phyloP scores from a whole-genome alignment of 2,888 invertebrate species.

The Lepidocyrtoides sp. region DNA sequence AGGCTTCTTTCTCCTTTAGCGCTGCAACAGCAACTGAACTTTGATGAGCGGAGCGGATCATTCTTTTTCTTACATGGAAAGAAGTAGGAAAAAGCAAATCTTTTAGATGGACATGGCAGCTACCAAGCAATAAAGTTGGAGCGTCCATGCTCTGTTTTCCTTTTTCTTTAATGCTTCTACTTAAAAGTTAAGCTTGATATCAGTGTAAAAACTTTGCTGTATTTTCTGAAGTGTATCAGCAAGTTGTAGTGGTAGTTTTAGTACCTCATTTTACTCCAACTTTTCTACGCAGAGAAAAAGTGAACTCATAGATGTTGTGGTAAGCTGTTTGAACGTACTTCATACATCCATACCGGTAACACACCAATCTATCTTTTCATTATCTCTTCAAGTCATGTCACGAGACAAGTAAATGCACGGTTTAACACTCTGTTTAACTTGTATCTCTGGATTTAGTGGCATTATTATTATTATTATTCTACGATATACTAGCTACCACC shows the following conservation, averaged over 20 bases:
- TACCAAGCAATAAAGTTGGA: constrained; percentile 62
- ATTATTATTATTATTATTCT: constrained; percentile 50
- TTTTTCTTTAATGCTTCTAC: constrained; percentile 47
- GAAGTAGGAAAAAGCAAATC: constrained; percentile 19
- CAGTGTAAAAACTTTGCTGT: neutral
- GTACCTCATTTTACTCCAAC: constrained; percentile 14
- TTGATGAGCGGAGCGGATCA: constrained; percentile 50
- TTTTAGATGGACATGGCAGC: constrained; percentile 6
- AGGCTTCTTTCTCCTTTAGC: constrained; percentile 53
- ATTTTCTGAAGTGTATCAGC: neutral
- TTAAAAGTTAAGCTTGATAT: constrained; percentile 60
- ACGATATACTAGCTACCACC: neutral
- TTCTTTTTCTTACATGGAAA: neutral
- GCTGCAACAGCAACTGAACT: constrained; percentile 57
- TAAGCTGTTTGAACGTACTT: neutral
- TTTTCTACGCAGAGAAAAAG: constrained; percentile 14
- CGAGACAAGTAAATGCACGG: constrained; percentile 62
- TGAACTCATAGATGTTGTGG: no score
- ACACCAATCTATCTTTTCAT: constrained; percentile 75
- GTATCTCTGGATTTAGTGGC: constrained; percentile 62
- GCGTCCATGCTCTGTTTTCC: constrained; percentile 34
- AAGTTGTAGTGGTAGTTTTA: neutral
- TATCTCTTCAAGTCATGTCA: constrained; percentile 73
- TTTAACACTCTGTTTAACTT: constrained; percentile 70
- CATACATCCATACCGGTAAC: constrained; percentile 4